Base-by-base conservation (phyloP, 2,113 vertebrate genomes). In the Hippocampus mohnikei region DNA sequence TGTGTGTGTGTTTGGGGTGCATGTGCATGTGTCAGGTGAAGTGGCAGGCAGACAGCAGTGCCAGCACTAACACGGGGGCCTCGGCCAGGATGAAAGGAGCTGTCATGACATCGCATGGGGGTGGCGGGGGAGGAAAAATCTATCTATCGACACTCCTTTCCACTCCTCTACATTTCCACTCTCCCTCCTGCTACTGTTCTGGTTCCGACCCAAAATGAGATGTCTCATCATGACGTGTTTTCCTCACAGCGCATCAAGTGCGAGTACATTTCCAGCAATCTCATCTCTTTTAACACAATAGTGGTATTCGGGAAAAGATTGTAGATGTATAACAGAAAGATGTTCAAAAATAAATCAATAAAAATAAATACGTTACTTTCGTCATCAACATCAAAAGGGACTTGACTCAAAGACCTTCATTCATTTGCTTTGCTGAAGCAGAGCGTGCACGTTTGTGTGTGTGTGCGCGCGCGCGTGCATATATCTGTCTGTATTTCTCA, bases 31-130 rank as follows among this genome's bases (percentile, higher is more conserved):
- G 77, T 76, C 37, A 67, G 83, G 87, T 85, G 87, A 88, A 85
- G 82, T 85, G 78, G 79, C 78, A 83, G 76, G 78, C 83, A 77
- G 84, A 84, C 79, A 83, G 81, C 82, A 76, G 78, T 86, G 90
- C 90, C 91, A 91, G 88, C 82, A 87, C 86, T 88, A 91, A 91
- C 86, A 87, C 87, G 69, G 48, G 83, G 85, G 89, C 85, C 87
- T 89, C 84, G 77, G 88, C 76, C 81, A 80, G 88, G 86, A 90
- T 91, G 89, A 92, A 91, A 90, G 88, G 86, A 91, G 82, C 90
- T 91, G 91, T 93, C 91, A 91, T 66, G 85, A 87, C 67, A 82
- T 84, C 89, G 90, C 87, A 83, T 44, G 4, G 71, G 80, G 41
- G 2, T 63, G 78, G 80, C 79, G 78, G 86, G 84, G 75, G 81